Base-by-base conservation (phyloP, 2,113 vertebrate genomes). In the Charina bottae region DNA sequence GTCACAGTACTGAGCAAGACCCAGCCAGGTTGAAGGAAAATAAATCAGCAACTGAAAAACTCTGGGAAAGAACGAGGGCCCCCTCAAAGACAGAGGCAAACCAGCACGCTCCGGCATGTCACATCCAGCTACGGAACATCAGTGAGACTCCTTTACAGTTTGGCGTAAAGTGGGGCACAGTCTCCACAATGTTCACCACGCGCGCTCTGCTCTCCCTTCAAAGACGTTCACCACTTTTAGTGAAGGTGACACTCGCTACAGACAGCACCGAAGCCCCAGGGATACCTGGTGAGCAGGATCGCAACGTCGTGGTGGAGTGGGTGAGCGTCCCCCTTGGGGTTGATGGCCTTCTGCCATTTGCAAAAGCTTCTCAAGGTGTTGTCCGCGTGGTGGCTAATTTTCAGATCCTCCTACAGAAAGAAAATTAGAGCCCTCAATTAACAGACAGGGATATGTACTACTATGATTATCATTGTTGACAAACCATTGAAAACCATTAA, bases 261-360 rank as follows among this genome's bases (percentile, higher is more conserved):
- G 68, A 37, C 17, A 17, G 68, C 33, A 42, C 87, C 2, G 2
- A 11, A 54, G 58, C 2, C 10, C 62, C 3, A 26, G 28, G 23
- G 0, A 26, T 96, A 99, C 99, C 99, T 99, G n/a, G 99, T 99
- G 91, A 99, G 98, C 64, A 99, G 98, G 21, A 99, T 97, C 0
- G 99, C 98, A 0, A 99, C 98, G 0, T 99, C 99, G 0, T 99
- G 99, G 92, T 99, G 99, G 85, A 98, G 97, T 0, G 98, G 98
- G 78, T 99, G 98, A 0, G 98, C 95, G 0, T 99, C 99, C 85
- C 98, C 98, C 92, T 99, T 99, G 93, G 98, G 94, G 13, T 99
- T 99, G 90, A 99, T 97, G 85, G 95, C 97, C 93, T 99, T 99
- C 97, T 99, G 99, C 99, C 99, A 99, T 87, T 98, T 99, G 95